phyloP scores from a whole-genome alignment of 2,113 vertebrate species.

The Phrynosoma blainvillii region DNA sequence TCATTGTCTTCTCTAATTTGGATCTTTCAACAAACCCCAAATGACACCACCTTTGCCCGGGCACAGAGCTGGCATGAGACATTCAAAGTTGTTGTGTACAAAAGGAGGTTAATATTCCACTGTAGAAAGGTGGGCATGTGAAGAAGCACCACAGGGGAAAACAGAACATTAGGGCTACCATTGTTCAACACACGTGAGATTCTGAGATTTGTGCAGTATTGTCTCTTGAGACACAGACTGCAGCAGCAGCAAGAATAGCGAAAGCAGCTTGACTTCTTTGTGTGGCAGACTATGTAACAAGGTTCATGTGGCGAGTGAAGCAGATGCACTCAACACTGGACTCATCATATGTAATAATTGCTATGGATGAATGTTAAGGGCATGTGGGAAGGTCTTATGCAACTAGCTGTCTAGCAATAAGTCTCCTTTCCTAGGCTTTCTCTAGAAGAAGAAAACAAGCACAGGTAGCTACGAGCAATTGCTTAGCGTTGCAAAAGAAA shows the following conservation, averaged over 20 bases:
- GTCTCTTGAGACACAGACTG: neutral
- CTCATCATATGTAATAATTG: neutral
- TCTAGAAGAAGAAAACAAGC: neutral
- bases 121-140: neutral
- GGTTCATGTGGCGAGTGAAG: neutral
- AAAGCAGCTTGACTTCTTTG: conserved; percentile 10
- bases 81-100: neutral
- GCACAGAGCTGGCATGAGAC: neutral
- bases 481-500: neutral
- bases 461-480: neutral
- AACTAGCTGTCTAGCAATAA: neutral
- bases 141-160: neutral
- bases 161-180: neutral
- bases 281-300: neutral
- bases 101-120: neutral
- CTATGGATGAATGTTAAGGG: neutral
- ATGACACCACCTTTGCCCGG: neutral
- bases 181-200: neutral
- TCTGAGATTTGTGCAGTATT: conserved; percentile 3
- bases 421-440: neutral
- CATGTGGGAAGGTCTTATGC: neutral
- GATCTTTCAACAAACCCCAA: neutral
- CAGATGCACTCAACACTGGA: neutral
- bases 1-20: neutral
- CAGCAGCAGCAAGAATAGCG: neutral